Conservation (phyloP, 2,113 vertebrate species). For the Ammospiza caudacuta region DNA sequence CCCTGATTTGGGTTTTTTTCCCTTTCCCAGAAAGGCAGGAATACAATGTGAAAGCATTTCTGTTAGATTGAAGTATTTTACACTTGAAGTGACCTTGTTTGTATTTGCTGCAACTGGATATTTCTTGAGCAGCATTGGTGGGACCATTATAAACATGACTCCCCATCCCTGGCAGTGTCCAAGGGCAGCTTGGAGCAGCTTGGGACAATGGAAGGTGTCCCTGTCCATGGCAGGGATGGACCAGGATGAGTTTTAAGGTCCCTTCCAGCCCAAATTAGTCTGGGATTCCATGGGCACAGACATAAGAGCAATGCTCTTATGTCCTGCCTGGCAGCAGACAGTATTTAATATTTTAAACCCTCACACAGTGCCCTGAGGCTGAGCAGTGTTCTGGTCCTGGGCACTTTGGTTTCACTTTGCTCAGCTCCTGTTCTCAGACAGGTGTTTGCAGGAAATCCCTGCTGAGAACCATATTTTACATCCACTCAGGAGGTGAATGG, state of each 20-base stretch:
- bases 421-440: neutral
- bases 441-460: neutral
- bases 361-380: neutral
- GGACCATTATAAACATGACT: accelerated
- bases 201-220: neutral
- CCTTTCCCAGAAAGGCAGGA: neutral
- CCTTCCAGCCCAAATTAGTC: neutral
- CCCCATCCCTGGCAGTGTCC: neutral
- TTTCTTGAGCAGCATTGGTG: neutral
- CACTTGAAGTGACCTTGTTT: accelerated
- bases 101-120: neutral
- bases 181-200: neutral
- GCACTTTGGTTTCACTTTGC: neutral
- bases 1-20: neutral
- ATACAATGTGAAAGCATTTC: neutral
- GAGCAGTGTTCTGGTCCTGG: neutral
- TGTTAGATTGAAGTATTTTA: neutral
- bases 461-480: neutral
- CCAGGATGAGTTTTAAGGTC: neutral
- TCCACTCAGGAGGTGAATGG: neutral
- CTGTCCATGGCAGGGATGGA: neutral
- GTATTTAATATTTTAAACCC: neutral
- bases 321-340: neutral
- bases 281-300: neutral
- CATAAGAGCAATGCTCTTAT: neutral